Base-by-base conservation (phyloP, 2,797 vertebrate species). In the Lateolabrax maculatus region DNA sequence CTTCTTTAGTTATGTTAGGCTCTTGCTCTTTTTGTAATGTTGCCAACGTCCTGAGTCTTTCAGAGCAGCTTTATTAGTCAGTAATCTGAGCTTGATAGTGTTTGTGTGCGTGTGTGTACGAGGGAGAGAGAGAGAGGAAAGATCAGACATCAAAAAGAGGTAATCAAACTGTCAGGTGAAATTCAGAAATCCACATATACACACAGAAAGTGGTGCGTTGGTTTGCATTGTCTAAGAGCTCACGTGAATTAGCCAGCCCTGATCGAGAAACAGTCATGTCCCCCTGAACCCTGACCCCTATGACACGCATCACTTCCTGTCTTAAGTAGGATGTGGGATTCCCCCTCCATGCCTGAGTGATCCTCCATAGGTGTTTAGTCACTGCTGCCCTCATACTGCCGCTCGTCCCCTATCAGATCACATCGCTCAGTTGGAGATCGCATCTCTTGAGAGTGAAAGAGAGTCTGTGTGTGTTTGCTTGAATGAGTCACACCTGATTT, bases 291-390 rank as follows among this genome's bases (percentile, higher is more conserved):
- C 60, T 81, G 68, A 86, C 74, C 86, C 76, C 34, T 53, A 70
- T 71, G 81, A 86, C 76, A 87, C n/a, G 74, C 88, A 85, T 83
- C 86, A 81, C 52, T 74, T 87, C 90, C 84, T 80, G 70, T 84
- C 71, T 77, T 52, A 65, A 79, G 83, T 77, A 86, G 85, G 84
- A 92, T 90, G 89, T 84, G 70, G 84, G 87, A 83, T 84, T 78
- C 79, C 89, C 84, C 71, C 56, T 62, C 29, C 77, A 78, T 6
- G 90, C 85, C 81, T 77, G 71, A 78, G 72, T 84, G 82, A 64
- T 49, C 80, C 80, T 87, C 77, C 77, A 90, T 37, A 86, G 88
- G 69, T 91, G 89, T 91, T 93, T 82, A 69, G 84, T 91, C 89
- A 84, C 75, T 10, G 31, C 71, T 61, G 77, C 88, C 85, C 85